Percentiles rank a stretch among this genome's conserved stretches.
Evolutionary conservation across 2,888 invertebrate species (phyloP).

Genomic region (Gisinianus flammeolus): DNA sequence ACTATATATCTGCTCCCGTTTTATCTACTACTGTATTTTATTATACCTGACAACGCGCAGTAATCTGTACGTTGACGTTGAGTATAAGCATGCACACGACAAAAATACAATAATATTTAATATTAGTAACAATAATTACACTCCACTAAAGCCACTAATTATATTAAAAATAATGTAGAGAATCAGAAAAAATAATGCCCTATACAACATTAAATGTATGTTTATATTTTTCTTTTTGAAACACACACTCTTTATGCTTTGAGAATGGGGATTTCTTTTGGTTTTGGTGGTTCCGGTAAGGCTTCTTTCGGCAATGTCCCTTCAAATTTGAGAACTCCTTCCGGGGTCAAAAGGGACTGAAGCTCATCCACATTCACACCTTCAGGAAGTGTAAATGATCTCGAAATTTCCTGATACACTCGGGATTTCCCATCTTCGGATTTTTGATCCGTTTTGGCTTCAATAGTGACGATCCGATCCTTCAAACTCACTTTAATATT

Average conservation of each 20-base stretch:
- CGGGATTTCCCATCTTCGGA: slow-evolving; percentile 44
- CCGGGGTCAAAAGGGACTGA: slow-evolving; percentile 55
- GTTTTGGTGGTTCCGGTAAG: slow-evolving; percentile 41
- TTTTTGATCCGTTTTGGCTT: slow-evolving; percentile 39
- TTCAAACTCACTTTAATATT: slow-evolving; percentile 57
- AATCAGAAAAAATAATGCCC: too few species aligned
- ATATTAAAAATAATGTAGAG: too few species aligned
- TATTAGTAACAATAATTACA: too few species aligned
- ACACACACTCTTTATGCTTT: slow-evolving; percentile 14
- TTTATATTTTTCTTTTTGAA: too few species aligned
- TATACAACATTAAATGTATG: too few species aligned
- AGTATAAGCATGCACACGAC: too few species aligned
- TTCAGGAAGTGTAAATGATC: slow-evolving; percentile 59
- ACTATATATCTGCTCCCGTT: too few species aligned
- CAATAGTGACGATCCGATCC: slow-evolving; percentile 38
- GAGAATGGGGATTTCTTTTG: slow-evolving; percentile 57
- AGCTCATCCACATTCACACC: slow-evolving; percentile 55
- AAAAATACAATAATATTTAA: too few species aligned
- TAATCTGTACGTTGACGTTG: too few species aligned
- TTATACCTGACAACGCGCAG: too few species aligned
- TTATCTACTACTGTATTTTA: too few species aligned
- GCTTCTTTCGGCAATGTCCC: slow-evolving; percentile 49
- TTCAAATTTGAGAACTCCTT: slow-evolving; percentile 59
- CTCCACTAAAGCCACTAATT: too few species aligned
- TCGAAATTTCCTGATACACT: slow-evolving; percentile 57